phyloP scores from a whole-genome alignment of 2,797 vertebrate species.

The Brachymystax lenok region DNA sequence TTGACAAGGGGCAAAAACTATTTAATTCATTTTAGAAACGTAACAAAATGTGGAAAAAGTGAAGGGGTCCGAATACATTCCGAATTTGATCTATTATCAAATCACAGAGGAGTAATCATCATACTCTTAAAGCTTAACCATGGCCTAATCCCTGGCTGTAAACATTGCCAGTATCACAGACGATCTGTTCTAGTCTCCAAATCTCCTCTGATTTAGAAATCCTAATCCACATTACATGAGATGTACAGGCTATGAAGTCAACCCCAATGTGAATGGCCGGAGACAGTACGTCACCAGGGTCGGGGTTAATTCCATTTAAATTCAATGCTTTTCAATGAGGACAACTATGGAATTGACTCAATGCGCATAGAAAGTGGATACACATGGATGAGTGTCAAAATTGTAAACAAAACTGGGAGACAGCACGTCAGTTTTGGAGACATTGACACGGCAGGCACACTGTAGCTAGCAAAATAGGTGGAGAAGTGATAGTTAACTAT shows the following conservation, averaged over 20 bases:
- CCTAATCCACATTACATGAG: neutral
- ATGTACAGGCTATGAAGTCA: neutral
- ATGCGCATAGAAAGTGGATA: neutral
- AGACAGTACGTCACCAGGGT: neutral
- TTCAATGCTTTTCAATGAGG: neutral
- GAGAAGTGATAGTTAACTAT: no score
- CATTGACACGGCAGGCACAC: no score
- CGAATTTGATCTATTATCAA: neutral
- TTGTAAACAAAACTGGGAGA: neutral
- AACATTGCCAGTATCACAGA: neutral
- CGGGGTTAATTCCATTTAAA: neutral
- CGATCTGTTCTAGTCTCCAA: neutral
- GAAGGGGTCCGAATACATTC: no score
- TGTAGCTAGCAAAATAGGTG: no score
- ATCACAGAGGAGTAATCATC: neutral
- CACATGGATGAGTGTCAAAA: neutral
- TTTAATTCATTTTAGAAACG: no score
- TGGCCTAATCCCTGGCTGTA: constrained; percentile 2
- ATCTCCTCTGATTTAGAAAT: neutral
- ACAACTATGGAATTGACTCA: neutral
- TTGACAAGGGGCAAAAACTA: no score
- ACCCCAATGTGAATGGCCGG: neutral
- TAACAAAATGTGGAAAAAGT: no score
- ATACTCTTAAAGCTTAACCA: neutral
- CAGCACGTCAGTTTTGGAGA: no score